Conservation (phyloP, 2,797 vertebrate species). For the Chloroceryle amazona region DNA sequence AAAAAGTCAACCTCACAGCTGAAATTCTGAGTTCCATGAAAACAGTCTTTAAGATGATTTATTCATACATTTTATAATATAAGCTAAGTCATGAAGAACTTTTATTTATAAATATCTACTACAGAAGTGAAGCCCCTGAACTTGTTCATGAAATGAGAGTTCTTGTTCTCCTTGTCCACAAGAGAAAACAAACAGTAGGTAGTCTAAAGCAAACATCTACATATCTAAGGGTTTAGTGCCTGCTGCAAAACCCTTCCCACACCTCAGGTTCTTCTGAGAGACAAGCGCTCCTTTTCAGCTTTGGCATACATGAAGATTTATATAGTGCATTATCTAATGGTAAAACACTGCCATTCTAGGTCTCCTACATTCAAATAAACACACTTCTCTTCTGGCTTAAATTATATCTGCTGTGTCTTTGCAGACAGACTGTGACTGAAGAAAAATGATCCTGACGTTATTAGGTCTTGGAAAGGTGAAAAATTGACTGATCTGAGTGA, state of each 20-base stretch:
- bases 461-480: constrained; percentile 3
- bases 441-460: not conserved
- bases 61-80: not conserved
- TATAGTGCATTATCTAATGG: not conserved
- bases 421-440: not conserved
- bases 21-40: not conserved
- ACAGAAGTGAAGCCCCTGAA: not conserved
- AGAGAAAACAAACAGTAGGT: not conserved
- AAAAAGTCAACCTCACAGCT: not conserved
- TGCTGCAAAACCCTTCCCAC: not conserved
- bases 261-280: not conserved
- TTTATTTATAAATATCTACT: not conserved
- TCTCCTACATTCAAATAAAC: not conserved
- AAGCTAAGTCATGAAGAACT: not conserved
- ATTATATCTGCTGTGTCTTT: not conserved
- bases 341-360: not conserved
- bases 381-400: not conserved
- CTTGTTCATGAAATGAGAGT: not conserved
- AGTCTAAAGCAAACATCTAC: fast-evolving
- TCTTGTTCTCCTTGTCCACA: not conserved
- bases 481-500: not conserved
- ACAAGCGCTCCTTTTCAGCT: not conserved
- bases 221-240: fast-evolving
- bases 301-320: fast-evolving
- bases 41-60: not conserved